Evolutionary conservation across 2,797 vertebrate species (phyloP), one percentile per base, ranked within the genome.

Genomic region (Loriculus beryllinus): DNA sequence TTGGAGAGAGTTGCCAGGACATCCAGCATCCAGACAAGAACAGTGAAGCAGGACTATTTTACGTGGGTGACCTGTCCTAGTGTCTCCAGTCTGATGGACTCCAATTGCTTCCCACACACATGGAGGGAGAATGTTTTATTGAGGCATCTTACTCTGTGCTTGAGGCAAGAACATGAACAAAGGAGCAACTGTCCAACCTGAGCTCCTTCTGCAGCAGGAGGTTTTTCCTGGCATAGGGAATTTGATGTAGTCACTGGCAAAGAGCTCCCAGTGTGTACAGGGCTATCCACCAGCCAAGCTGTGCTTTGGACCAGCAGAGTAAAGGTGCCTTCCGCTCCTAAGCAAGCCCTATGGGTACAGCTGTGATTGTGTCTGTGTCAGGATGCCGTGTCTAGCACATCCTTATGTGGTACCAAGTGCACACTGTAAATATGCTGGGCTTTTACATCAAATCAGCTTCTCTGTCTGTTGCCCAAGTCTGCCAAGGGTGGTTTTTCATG

Each of bases 341-440:
- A 56, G 14, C 33, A 57, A 12, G 18, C 37, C 23, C 17, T 20
- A 0, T 9, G 29, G 28, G 40, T 26, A 5, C 25, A 19, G 23
- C 10, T 23, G 16, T 0, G 1, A 14, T 16, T 16, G 69, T 45
- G 68, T 11, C 54, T 39, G 1, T 2, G 0, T 31, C 0, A 7
- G 40, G 33, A 6, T 64, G 68, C 45, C 4, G 3, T 5, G 33
- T 22, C 52, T 39, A 21, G 42, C 25, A 26, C 29, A n/a, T 78
- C 60, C 28, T 57, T 22, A 12, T 7, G 42, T 31, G 52, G 31
- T 45, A 45, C 9, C 62, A 43, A 4, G 25, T 3, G 1, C 6
- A 2, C 5, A 3, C 22, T 35, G 14, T 16, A 52, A 43, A 26
- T 7, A 76, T 21, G 4, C 12, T 18, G 12, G 47, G 42, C 60